Percentiles rank a stretch among this genome's conserved stretches.
Evolutionary conservation across 2,113 vertebrate species (phyloP).

Genomic region (Trematocara zebra): DNA sequence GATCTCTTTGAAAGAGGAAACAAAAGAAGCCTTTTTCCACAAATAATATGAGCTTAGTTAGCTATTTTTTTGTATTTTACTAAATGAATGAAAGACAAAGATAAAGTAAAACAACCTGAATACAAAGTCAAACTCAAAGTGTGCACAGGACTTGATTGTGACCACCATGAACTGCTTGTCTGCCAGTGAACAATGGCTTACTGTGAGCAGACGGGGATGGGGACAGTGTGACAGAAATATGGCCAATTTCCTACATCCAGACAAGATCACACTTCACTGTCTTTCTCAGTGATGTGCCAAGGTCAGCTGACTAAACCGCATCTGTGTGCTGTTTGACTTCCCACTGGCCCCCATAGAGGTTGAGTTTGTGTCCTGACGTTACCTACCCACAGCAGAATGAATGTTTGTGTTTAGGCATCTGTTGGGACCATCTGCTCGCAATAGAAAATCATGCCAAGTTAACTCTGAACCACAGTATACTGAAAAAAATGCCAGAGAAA

Average conservation of each 20-base stretch:
- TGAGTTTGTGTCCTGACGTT: not conserved
- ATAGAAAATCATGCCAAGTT: not conserved
- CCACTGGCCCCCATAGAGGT: not conserved
- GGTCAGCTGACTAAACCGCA: conserved; percentile 13
- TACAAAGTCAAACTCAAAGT: not conserved
- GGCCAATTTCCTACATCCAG: conserved; percentile 5
- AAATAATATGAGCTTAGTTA: not conserved
- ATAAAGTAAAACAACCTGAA: not conserved
- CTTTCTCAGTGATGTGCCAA: not conserved
- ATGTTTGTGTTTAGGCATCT: conserved; percentile 33
- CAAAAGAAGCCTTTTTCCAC: not conserved
- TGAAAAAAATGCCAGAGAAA: not conserved
- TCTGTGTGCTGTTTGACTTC: conserved; percentile 21
- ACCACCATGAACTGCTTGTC: not conserved
- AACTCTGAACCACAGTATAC: not conserved
- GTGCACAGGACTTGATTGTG: not conserved
- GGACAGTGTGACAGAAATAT: conserved; percentile 8
- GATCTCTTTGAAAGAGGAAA: not conserved
- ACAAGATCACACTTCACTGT: conserved; percentile 14
- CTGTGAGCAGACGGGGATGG: conserved; percentile 4
- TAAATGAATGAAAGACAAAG: not conserved
- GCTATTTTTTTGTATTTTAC: not conserved
- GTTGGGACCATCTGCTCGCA: conserved; percentile 23
- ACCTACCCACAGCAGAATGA: not conserved
- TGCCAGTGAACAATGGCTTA: conserved; percentile 19